These are phyloP conservation scores for Meiosimyza decipiens DNA, from an alignment of 2,888 invertebrate species.

Conservation along the genomic window DNA sequence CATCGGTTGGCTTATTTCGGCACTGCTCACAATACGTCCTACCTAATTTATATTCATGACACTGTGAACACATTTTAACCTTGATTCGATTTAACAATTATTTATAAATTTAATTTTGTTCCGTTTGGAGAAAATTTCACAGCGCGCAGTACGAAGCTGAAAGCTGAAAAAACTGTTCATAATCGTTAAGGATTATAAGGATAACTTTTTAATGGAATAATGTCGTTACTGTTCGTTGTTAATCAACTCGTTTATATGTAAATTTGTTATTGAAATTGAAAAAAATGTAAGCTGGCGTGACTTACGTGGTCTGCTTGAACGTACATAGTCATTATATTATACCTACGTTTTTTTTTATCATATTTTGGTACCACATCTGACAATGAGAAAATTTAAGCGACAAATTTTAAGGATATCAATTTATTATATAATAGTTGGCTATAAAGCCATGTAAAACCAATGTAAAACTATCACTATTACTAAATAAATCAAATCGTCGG, in stretches of 20 bases:
- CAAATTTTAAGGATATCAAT: no score
- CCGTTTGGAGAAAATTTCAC: neutral
- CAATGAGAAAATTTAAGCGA: no score
- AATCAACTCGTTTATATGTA: conserved; percentile 45
- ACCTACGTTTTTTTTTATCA: no score
- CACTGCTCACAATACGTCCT: neutral
- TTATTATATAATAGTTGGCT: no score
- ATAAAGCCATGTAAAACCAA: no score
- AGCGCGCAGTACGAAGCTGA: neutral
- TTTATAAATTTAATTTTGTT: conserved; percentile 27
- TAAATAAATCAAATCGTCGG: no score
- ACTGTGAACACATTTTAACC: conserved; percentile 23
- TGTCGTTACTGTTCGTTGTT: conserved; percentile 38
- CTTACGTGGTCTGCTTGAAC: no score
- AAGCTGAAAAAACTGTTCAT: neutral
- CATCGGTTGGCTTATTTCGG: neutral
- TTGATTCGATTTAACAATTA: conserved; percentile 32
- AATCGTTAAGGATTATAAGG: conserved; percentile 20
- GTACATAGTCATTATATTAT: no score
- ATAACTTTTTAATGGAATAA: conserved; percentile 39
- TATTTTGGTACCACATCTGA: no score
- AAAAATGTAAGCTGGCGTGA: no score
- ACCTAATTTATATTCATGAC: conserved; percentile 28
- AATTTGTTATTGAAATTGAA: conserved; percentile 42
- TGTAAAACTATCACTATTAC: no score